Conservation (phyloP, 2,113 vertebrate species). For the cattle (Bos taurus) region DNA sequence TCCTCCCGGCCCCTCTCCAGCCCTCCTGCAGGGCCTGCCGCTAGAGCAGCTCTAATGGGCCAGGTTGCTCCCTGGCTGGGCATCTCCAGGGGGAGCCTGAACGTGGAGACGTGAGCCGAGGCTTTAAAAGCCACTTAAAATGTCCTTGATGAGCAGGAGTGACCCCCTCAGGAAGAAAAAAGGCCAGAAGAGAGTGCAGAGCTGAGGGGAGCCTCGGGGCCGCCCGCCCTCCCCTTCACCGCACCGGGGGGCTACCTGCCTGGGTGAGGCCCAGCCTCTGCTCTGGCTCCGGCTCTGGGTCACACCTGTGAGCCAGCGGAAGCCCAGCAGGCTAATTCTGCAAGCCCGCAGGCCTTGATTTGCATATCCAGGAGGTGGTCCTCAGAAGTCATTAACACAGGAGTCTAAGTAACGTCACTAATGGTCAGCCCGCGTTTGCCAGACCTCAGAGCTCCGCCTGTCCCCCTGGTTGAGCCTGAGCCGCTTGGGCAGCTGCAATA, state of each 20-base stretch:
- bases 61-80: neutral
- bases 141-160: slow-evolving; percentile 53
- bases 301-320: neutral
- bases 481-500: neutral
- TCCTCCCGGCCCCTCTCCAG: no score
- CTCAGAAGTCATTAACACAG: slow-evolving; percentile 40
- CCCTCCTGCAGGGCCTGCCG: neutral
- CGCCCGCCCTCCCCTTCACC: neutral
- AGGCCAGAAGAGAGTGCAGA: neutral
- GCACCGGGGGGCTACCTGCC: neutral
- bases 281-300: neutral
- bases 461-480: neutral
- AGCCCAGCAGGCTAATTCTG: slow-evolving; percentile 17
- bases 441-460: neutral
- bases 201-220: neutral
- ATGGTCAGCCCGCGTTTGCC: neutral
- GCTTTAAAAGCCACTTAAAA: slow-evolving; percentile 72
- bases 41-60: slow-evolving; percentile 34
- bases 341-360: slow-evolving; percentile 19
- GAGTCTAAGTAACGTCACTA: slow-evolving; percentile 38
- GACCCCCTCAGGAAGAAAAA: slow-evolving; percentile 49
- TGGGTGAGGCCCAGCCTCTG: neutral
- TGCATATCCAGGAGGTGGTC: slow-evolving; percentile 32
- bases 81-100: slow-evolving; percentile 48
- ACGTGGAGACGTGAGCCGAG: neutral